phyloP scores from a whole-genome alignment of 1,140 invertebrate genomes.

The Heliothis virescens region DNA sequence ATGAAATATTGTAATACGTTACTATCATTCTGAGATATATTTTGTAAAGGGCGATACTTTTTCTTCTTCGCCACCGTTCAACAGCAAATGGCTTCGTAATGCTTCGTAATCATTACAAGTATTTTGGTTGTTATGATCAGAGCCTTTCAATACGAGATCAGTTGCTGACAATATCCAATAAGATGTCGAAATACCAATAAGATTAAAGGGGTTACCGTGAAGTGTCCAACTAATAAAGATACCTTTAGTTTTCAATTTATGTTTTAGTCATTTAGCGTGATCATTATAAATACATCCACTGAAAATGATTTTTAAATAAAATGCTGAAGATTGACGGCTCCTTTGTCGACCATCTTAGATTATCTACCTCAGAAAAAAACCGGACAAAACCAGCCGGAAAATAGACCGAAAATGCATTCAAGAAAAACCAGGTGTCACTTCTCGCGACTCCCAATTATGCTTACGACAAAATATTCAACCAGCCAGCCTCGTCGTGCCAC shows the following conservation, averaged over 20 bases:
- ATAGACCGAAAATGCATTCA: background rate
- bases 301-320: too few relatives aligned
- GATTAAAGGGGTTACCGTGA: too few relatives aligned
- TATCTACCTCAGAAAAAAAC: too few relatives aligned
- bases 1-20: background rate
- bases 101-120: constrained; percentile 13
- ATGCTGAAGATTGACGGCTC: too few relatives aligned
- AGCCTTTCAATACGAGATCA: background rate
- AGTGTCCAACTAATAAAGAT: too few relatives aligned
- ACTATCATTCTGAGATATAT: background rate
- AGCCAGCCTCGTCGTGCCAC: background rate
- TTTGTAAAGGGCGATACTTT: background rate
- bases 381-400: too few relatives aligned
- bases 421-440: background rate
- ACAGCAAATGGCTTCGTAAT: background rate
- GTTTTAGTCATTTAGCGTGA: too few relatives aligned
- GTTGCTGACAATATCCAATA: background rate
- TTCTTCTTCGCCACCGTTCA: background rate
- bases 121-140: background rate
- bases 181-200: background rate
- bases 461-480: background rate
- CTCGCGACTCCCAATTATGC: constrained; percentile 14
- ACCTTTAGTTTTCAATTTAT: too few relatives aligned
- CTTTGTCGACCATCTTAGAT: too few relatives aligned
- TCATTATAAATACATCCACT: too few relatives aligned